These are phyloP conservation scores for Maniola jurtina DNA, from an alignment of 1,140 invertebrate species.

Conservation along the genomic window DNA sequence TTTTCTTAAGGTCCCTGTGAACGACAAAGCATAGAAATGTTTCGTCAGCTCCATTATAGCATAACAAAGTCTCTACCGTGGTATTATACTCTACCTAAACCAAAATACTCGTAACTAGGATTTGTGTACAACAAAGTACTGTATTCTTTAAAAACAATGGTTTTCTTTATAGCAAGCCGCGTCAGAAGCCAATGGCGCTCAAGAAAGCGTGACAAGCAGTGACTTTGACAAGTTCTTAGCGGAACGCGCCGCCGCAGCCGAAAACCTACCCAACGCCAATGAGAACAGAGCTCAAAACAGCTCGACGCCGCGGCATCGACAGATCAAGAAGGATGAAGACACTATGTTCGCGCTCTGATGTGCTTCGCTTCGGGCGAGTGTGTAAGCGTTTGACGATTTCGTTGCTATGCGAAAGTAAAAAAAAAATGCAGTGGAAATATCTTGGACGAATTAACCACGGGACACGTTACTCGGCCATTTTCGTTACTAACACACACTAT, in stretches of 20 bases:
- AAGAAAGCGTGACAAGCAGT: slow-evolving; percentile 89
- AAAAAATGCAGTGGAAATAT: neutral
- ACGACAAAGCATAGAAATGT: no score
- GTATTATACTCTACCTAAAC: no score
- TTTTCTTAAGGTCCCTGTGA: no score
- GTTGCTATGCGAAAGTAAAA: slow-evolving; percentile 5
- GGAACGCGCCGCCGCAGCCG: slow-evolving; percentile 91
- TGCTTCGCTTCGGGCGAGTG: neutral
- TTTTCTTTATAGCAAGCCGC: slow-evolving; percentile 44
- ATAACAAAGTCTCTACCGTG: no score
- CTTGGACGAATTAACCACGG: no score
- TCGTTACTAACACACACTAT: no score
- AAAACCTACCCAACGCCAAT: slow-evolving; percentile 79
- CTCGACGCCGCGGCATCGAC: slow-evolving; percentile 49
- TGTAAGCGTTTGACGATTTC: slow-evolving; percentile 1
- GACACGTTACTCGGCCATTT: no score
- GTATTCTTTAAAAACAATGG: neutral
- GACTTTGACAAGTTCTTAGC: slow-evolving; percentile 96
- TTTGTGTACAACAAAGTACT: no score
- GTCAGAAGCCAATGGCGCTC: slow-evolving; percentile 58
- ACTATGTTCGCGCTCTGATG: slow-evolving; percentile 72
- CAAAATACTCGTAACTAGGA: no score
- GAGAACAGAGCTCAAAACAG: slow-evolving; percentile 21
- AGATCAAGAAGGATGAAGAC: slow-evolving; percentile 72
- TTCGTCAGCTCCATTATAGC: no score